Percentiles rank a stretch among this genome's conserved stretches.
Conservation (phyloP, 2,797 vertebrate genomes). For the Eupleurogrammus muticus region DNA sequence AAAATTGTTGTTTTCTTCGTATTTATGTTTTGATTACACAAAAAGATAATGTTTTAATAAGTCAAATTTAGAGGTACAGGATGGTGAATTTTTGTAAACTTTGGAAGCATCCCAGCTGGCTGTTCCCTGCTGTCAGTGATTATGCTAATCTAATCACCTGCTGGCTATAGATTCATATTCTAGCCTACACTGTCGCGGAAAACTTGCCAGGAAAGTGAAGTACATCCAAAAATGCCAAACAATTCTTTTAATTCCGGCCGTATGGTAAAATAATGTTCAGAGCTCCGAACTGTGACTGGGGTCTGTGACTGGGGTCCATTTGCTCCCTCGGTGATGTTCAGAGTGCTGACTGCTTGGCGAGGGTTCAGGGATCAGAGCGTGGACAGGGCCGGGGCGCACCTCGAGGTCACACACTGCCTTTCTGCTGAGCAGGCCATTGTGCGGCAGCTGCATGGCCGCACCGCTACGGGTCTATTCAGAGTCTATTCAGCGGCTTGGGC, state of each 20-base stretch:
- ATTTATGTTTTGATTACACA: not conserved
- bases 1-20: not conserved
- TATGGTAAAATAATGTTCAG: constrained; percentile 8
- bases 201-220: not conserved
- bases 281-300: constrained; percentile 4
- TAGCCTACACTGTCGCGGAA: not conserved
- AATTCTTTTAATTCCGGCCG: not conserved
- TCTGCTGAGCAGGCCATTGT: constrained; percentile 75
- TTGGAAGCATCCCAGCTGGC: not conserved
- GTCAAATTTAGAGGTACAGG: not conserved
- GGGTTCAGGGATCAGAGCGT: constrained; percentile 66
- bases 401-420: constrained; percentile 66
- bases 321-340: constrained; percentile 21
- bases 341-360: constrained; percentile 44
- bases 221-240: not conserved
- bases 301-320: constrained; percentile 29
- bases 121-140: not conserved
- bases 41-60: not conserved
- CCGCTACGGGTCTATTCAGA: constrained; percentile 67
- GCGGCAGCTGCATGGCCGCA: constrained; percentile 63
- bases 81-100: not conserved
- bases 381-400: constrained; percentile 49
- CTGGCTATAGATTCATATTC: constrained; percentile 1
- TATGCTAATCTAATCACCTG: constrained; percentile 4
- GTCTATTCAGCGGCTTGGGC: constrained; percentile 68